phyloP scores from a whole-genome alignment of 2,888 invertebrate species.

The Vannuccia rotundouncinata region DNA sequence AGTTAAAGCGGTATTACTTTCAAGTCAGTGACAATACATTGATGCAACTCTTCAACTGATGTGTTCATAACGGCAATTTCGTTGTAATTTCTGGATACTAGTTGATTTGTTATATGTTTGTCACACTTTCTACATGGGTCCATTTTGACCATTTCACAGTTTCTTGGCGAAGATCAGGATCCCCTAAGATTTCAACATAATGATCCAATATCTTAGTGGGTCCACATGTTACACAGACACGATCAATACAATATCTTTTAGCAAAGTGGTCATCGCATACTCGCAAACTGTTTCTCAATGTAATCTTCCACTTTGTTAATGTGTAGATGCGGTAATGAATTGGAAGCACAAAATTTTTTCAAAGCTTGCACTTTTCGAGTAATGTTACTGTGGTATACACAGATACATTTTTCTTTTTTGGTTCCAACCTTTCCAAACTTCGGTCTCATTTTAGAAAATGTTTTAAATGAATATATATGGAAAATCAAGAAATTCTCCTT shows the following conservation, averaged over 20 bases:
- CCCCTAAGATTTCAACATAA: neutral
- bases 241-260: conserved; percentile 14
- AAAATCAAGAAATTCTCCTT: neutral
- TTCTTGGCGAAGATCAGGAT: neutral
- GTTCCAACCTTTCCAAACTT: neutral
- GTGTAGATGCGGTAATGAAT: neutral
- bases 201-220: neutral
- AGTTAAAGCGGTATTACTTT: neutral
- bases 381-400: conserved; percentile 6
- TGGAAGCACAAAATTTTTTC: neutral
- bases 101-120: neutral
- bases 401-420: conserved; percentile 8
- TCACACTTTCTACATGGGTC: neutral
- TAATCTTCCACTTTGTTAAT: neutral
- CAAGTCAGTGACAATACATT: neutral
- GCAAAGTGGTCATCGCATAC: neutral
- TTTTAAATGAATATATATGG: neutral
- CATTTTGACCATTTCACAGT: conserved; percentile 2
- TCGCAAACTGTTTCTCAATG: neutral
- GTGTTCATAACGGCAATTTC: neutral
- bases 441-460: conserved; percentile 16
- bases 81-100: neutral
- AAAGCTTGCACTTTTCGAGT: neutral
- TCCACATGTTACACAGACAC: neutral
- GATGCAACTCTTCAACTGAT: neutral